Conservation (phyloP, 2,888 invertebrate genomes). For the Masnerella sp. region DNA sequence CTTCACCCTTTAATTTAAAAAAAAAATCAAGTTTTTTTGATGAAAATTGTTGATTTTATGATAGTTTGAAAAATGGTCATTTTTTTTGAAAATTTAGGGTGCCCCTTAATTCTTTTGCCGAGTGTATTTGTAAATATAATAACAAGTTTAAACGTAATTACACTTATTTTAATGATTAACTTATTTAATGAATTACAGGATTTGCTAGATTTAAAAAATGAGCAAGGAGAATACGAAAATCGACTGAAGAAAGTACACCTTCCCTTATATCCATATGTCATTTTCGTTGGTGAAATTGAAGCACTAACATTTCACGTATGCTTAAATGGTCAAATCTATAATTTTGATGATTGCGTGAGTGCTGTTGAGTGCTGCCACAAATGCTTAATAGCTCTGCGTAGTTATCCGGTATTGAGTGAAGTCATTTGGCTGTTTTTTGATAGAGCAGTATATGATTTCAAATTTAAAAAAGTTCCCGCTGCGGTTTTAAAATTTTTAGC, state of each 20-base stretch:
- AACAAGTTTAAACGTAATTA: no score
- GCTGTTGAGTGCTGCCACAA: constrained; percentile 9
- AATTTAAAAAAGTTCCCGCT: background rate
- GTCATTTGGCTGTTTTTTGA: constrained; percentile 5
- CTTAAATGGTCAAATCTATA: constrained; percentile 9
- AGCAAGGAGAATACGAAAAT: constrained; percentile 6
- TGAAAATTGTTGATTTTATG: no score
- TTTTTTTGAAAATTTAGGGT: no score
- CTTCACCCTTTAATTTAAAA: no score
- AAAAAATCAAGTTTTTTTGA: no score
- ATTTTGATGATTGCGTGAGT: constrained; percentile 5
- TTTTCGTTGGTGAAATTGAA: constrained; percentile 12
- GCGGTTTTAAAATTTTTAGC: background rate
- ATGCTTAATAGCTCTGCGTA: background rate
- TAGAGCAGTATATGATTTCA: background rate
- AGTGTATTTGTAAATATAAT: no score
- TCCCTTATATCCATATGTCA: constrained; percentile 6
- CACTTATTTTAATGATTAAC: no score
- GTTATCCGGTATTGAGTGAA: background rate
- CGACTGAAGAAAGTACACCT: constrained; percentile 1
- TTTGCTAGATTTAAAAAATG: constrained; percentile 8
- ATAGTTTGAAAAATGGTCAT: no score
- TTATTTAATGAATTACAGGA: no score
- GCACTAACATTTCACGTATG: constrained; percentile 2
- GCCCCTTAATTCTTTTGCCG: no score